Evolutionary conservation across 2,113 vertebrate species (phyloP), one percentile per base, ranked within the genome.

Genomic region (Chloebia gouldiae): DNA sequence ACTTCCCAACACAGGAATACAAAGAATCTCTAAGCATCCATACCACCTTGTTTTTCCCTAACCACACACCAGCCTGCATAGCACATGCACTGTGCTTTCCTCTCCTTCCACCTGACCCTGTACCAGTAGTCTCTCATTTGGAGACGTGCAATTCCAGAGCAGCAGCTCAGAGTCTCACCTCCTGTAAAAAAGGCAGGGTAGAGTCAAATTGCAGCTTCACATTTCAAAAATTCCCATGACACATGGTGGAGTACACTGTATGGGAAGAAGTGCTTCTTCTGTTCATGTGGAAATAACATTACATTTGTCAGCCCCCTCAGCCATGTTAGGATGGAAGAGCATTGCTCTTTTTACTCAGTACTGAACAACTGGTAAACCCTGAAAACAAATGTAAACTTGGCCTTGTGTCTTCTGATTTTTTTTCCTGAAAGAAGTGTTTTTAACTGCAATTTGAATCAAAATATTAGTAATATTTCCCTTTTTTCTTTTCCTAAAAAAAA

Each of bases 241-340:
- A 35, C 2, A 2, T 0, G 0, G 13, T n/a, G 11, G 39, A 72
- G 42, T 31, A 27, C 4, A 3, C 35, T 42, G 15, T 17, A 16
- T 9, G 7, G 15, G 17, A 65, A 15, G 19, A 64, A 80, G 10
- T 1, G 1, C 10, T 35, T 57, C 33, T 40, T 23, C 30, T 44
- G 9, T 6, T 57, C 10, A 4, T 17, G 4, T 6, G 10, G 56
- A 63, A 56, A 51, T 11, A 50, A 19, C 9, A 11, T 35, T 8
- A 15, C 0, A 0, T 30, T 30, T 39, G 35, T 25, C 20, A 61
- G 23, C 4, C 27, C 14, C 3, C 19, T 64, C 8, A 33, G 59
- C 23, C n/a, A 21, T 10, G 12, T 68, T 28, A 54, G 31, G 30
- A 28, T 42, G 2, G 53, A 73, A 53, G 12, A 72, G 13, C 19